Percentiles rank a stretch among this genome's conserved stretches.
Evolutionary conservation across 2,797 vertebrate species (phyloP).

Genomic region (Australoheros facetus): DNA sequence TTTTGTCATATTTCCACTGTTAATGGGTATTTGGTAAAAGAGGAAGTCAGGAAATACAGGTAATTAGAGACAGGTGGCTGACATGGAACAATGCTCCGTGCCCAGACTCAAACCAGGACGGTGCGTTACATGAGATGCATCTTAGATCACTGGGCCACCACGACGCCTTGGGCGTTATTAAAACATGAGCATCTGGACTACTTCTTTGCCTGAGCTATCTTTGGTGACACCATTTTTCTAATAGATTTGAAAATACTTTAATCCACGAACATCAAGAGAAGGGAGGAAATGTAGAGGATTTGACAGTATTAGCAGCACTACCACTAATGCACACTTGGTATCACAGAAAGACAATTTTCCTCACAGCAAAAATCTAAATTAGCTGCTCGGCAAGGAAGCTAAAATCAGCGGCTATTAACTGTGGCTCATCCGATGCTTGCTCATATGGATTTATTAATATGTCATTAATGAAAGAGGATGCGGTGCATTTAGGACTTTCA

Average conservation of each 20-base stretch:
- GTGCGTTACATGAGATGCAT: neutral
- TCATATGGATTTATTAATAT: neutral
- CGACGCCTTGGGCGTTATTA: slow-evolving; percentile 40
- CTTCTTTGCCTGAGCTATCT: slow-evolving; percentile 58
- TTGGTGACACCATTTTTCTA: slow-evolving; percentile 55
- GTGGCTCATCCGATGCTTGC: slow-evolving; percentile 7
- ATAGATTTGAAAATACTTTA: slow-evolving; percentile 52
- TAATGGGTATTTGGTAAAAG: neutral
- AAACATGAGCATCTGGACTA: slow-evolving; percentile 61
- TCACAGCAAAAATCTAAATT: slow-evolving; percentile 29
- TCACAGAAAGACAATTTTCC: slow-evolving; percentile 11
- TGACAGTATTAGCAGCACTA: slow-evolving; percentile 33
- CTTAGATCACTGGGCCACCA: slow-evolving; percentile 36
- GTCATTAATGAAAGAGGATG: slow-evolving; percentile 16
- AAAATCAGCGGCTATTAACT: slow-evolving; percentile 19
- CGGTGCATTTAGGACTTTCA: slow-evolving; percentile 1
- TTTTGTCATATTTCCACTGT: neutral
- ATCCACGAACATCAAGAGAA: slow-evolving; percentile 49
- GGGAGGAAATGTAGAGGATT: slow-evolving; percentile 36
- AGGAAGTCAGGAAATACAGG: neutral
- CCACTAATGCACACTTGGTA: slow-evolving; percentile 26
- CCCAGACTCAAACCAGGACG: slow-evolving; percentile 20
- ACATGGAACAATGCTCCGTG: slow-evolving; percentile 11
- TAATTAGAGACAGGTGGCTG: slow-evolving; percentile 11
- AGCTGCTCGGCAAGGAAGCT: neutral